Evolutionary conservation across 2,113 vertebrate genomes (phyloP).

Genomic region (Apeltes quadracus): DNA sequence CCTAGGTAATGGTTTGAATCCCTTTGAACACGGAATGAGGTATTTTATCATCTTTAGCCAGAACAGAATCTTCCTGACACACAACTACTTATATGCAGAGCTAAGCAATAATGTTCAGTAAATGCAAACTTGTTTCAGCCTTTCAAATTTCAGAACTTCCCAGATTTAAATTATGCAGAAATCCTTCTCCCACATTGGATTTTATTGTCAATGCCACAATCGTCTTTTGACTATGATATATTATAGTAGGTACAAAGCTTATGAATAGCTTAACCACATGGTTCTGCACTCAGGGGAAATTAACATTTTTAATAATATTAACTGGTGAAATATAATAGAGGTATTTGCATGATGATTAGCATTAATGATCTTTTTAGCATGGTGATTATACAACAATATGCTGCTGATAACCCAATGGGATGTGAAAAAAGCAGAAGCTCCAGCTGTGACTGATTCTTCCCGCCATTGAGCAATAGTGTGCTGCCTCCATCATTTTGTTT

Average conservation of each 20-base stretch:
- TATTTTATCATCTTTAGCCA: slow-evolving; percentile 7
- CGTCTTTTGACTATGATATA: slow-evolving; percentile 1
- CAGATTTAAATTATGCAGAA: neutral
- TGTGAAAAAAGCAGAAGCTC: slow-evolving; percentile 34
- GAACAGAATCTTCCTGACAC: neutral
- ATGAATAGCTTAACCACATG: slow-evolving; percentile 48
- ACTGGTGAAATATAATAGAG: slow-evolving; percentile 68
- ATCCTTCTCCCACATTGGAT: neutral
- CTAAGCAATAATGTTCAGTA: slow-evolving; percentile 7
- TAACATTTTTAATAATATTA: slow-evolving; percentile 61
- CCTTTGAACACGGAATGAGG: slow-evolving; percentile 41
- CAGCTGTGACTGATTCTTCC: slow-evolving; percentile 58
- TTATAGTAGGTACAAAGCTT: slow-evolving; percentile 3
- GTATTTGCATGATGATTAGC: slow-evolving; percentile 77
- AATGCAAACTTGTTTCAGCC: neutral
- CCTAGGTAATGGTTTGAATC: slow-evolving; percentile 42
- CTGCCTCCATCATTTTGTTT: slow-evolving; percentile 20
- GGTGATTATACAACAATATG: slow-evolving; percentile 65
- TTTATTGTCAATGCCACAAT: neutral
- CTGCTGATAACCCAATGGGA: slow-evolving; percentile 59
- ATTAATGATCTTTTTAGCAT: slow-evolving; percentile 76
- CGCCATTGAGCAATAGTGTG: slow-evolving; percentile 18
- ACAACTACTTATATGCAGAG: neutral
- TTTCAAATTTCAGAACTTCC: neutral
- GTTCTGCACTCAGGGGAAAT: slow-evolving; percentile 49